Base-by-base conservation (phyloP, 2,797 vertebrate species). In the Scolopax bukidnonensis region DNA sequence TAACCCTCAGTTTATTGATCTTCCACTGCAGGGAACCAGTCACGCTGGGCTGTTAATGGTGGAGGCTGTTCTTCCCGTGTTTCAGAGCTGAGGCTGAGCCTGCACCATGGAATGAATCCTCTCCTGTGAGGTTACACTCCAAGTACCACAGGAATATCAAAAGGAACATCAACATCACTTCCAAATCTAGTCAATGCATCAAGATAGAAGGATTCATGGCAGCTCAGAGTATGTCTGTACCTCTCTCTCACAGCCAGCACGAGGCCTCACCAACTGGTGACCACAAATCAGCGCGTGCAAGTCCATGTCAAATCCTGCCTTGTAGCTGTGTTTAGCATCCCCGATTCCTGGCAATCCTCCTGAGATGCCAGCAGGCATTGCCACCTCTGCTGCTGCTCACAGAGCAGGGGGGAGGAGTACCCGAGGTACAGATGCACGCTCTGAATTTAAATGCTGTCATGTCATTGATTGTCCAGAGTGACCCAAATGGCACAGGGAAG, bases 391-490 rank as follows among this genome's bases (percentile, higher is more conserved):
- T 38, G 0, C 33, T 47, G 23, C 84, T 33, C 83, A 23, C 70
- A 10, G 53, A 36, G 30, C 4, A 27, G 83, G 71, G 73, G 14
- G 8, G 9, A 45, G 56, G 30, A 23, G 25, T 11, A 54, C 4
- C 60, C 11, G 1, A 4, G 36, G 54, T 4, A 13, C 1, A 32
- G 45, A n/a, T 1, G 6, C 25, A 33, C 6, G 21, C 60, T 80
- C 36, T 59, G 70, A 73, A 10, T 24, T 21, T 47, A 56, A 83
- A 16, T 11, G 51, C 53, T 47, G 33, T 67, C 3, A 1, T 15
- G 24, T 51, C 36, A 60, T 6, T 65, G 41, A 23, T 3, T 85
- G 40, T 15, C n/a, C 65, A 57, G 75, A 59, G 68, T 84, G 84
- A 70, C 12, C 47, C 36, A 71, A 75, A 65, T 4, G 60, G 17